Conservation (phyloP, 2,888 invertebrate genomes). For the Melinaea marsaeus region DNA sequence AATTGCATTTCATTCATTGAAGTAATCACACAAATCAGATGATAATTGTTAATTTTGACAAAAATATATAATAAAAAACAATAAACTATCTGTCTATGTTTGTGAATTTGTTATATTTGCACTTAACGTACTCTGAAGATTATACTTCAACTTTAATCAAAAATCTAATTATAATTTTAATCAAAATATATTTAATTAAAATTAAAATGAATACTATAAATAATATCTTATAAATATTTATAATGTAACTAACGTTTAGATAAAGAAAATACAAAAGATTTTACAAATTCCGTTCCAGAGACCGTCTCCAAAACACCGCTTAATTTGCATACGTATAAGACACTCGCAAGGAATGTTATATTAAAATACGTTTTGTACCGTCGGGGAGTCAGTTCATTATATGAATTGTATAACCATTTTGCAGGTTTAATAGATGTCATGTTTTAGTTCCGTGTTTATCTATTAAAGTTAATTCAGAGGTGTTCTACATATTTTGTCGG, state of each 20-base stretch:
- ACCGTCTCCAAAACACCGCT: conserved; percentile 29
- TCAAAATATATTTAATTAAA: no score
- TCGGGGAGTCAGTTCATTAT: conserved; percentile 32
- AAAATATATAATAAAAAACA: no score
- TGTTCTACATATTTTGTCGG: conserved; percentile 59
- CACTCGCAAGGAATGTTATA: conserved; percentile 33
- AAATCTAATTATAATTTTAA: no score
- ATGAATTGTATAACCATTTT: conserved; percentile 27
- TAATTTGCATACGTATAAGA: conserved; percentile 34
- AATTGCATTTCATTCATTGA: no score
- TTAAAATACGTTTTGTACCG: conserved; percentile 32
- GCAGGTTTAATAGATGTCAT: conserved; percentile 19
- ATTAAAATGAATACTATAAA: no score
- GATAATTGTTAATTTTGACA: no score
- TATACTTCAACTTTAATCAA: no score
- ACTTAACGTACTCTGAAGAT: no score
- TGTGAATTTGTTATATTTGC: no score
- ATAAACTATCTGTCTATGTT: no score
- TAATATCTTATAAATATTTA: not conserved
- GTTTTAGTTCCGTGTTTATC: conserved; percentile 27
- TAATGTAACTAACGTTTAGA: not conserved
- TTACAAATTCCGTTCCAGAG: conserved; percentile 29
- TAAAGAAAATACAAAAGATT: conserved; percentile 25
- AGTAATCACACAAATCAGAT: no score
- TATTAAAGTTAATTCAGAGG: conserved; percentile 40